Percentiles rank a stretch among this genome's conserved stretches.
Conservation (phyloP, 2,113 vertebrate species). For the Chroicocephalus ridibundus region DNA sequence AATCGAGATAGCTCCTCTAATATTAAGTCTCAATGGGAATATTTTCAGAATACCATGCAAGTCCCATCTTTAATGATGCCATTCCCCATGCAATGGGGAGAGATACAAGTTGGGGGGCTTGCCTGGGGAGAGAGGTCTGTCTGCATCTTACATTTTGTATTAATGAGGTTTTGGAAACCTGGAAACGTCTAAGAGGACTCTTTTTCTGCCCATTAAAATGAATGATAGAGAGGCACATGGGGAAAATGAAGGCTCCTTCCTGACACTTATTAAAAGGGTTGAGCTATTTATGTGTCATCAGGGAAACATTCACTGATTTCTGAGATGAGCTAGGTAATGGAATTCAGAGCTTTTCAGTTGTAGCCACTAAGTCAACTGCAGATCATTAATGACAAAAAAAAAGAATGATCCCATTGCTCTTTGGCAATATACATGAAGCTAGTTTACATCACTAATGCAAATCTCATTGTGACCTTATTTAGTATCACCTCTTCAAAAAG, state of each 20-base stretch:
- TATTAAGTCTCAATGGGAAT: neutral
- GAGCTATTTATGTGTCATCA: neutral
- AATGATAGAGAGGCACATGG: neutral
- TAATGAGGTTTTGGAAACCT: neutral
- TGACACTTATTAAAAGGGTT: conserved; percentile 9
- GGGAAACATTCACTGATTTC: conserved; percentile 35
- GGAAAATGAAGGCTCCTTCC: neutral
- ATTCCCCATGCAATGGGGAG: neutral
- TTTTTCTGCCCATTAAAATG: neutral
- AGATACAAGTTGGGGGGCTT: neutral
- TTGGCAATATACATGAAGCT: neutral
- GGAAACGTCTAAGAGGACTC: neutral
- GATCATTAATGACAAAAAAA: neutral
- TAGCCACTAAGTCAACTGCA: neutral
- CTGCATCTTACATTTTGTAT: neutral
- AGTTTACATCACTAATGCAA: neutral
- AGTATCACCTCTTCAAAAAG: neutral
- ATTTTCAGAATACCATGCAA: neutral
- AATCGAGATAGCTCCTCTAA: neutral
- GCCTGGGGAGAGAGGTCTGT: neutral
- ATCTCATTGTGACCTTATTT: neutral
- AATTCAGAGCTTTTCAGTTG: neutral
- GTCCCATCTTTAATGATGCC: neutral
- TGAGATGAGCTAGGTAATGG: conserved; percentile 11
- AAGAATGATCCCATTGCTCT: neutral